These are phyloP conservation scores for Chloroclystis v-ata DNA, from an alignment of 2,888 invertebrate genomes.

Conservation along the genomic window DNA sequence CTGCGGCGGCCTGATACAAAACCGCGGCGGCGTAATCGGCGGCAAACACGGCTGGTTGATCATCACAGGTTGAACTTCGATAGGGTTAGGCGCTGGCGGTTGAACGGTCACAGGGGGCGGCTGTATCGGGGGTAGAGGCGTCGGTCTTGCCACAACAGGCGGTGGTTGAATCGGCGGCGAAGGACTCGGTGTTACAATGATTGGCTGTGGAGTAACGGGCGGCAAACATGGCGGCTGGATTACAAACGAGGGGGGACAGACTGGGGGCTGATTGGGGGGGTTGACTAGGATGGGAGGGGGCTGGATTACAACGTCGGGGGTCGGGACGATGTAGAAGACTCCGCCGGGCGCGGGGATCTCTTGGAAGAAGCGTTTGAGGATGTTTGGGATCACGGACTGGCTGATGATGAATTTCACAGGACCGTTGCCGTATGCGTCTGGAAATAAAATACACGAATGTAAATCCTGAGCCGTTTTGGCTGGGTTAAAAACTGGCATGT, in stretches of 20 bases:
- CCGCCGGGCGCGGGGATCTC: constrained; percentile 53
- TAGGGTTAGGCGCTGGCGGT: constrained; percentile 37
- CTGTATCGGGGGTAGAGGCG: constrained; percentile 36
- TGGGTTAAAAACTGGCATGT: too few relatives aligned
- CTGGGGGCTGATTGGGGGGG: constrained; percentile 40
- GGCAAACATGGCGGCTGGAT: constrained; percentile 40
- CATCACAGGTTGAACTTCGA: constrained; percentile 45
- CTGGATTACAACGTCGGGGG: constrained; percentile 56
- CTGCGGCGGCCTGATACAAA: constrained; percentile 44
- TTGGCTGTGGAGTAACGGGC: constrained; percentile 44
- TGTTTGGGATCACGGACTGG: constrained; percentile 33
- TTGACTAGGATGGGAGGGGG: constrained; percentile 56
- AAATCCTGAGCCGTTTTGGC: too few relatives aligned
- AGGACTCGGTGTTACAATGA: constrained; percentile 42
- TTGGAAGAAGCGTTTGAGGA: constrained; percentile 48
- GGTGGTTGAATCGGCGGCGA: constrained; percentile 43
- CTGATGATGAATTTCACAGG: constrained; percentile 35
- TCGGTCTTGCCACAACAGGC: constrained; percentile 49
- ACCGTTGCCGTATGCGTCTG: constrained; percentile 54
- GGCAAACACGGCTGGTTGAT: constrained; percentile 43
- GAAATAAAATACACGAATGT: constrained; percentile 19
- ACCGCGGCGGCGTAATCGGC: constrained; percentile 42
- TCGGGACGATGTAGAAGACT: constrained; percentile 45
- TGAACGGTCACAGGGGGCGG: constrained; percentile 49
- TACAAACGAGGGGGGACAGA: constrained; percentile 42